These are phyloP conservation scores for Coccyzus lansbergi DNA, from an alignment of 2,797 vertebrate genomes.

Conservation along the genomic window DNA sequence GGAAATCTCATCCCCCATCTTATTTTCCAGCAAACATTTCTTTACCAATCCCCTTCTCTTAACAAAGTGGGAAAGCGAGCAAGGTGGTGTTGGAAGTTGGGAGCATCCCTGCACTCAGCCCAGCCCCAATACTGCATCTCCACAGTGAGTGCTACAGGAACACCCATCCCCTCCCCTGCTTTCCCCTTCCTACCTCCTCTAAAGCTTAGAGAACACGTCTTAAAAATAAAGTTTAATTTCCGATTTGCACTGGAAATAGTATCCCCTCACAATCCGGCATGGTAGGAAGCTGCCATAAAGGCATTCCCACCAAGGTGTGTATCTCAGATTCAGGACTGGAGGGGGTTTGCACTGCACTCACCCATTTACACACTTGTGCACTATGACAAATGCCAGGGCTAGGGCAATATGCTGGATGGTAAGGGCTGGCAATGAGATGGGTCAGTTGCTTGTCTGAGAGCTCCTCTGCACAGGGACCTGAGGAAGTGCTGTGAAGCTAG, in stretches of 20 bases:
- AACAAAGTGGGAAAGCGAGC: fast-evolving
- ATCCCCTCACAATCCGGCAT: background rate
- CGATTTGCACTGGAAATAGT: background rate
- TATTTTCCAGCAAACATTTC: background rate
- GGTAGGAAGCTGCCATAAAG: background rate
- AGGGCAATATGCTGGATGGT: fast-evolving
- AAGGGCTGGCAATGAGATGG: background rate
- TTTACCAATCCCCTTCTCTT: background rate
- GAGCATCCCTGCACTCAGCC: background rate
- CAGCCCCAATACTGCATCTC: fast-evolving
- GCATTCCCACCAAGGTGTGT: background rate
- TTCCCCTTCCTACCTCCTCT: background rate
- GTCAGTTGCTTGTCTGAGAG: fast-evolving
- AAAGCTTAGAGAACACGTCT: background rate
- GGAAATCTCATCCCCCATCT: background rate
- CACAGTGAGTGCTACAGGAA: fast-evolving
- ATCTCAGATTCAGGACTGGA: background rate
- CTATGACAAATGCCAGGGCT: background rate
- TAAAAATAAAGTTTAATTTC: background rate
- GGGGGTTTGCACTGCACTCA: background rate
- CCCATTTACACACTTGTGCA: background rate
- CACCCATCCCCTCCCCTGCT: background rate
- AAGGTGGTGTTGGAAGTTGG: fast-evolving
- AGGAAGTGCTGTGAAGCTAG: background rate
- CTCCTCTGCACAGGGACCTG: background rate